Base-by-base conservation (phyloP, 2,888 invertebrate genomes). In the Nomada ruficornis region DNA sequence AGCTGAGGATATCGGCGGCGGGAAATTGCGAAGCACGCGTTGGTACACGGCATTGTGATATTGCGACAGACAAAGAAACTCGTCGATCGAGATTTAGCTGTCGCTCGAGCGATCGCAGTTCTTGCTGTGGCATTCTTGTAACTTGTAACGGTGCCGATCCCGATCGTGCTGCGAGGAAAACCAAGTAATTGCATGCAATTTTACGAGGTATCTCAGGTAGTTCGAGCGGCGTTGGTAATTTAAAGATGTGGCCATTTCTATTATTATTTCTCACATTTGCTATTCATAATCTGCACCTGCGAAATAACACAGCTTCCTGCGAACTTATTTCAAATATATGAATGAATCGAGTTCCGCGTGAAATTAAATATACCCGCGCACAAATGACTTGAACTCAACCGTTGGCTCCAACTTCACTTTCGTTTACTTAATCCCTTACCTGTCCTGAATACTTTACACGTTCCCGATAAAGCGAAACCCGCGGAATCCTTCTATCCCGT, bases 61-160 rank as follows among this genome's bases (percentile, higher is more conserved):
- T 86, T 80, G 72, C 76, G 65, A 77, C 71, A 71, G 68, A 87
- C 86, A 86, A 86, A 84, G 87, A 82, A 86, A 87, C 81, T 71
- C 82, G 85, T 81, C 83, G 86, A 87, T 87, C 83, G 87, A 73
- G 87, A 85, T 83, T 82, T 63, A 76, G 20, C 70, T 52, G 60
- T 36, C 23, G 68, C 69, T 70, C 63, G 73, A 36, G 36, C 59
- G 71, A 74, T 65, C 76, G 68, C 75, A 63, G 75, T 67, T 67
- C 74, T 86, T 83, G 80, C 80, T 72, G 55, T 63, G 36, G 23
- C 11, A 67, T 74, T 78, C 82, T 77, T 26, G 76, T 64, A 47
- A 44, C 29, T n/a, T 20, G 57, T 13, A 57, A 26, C 18, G 13
- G 20, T 15, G 15, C 42, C 15, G 72, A 18, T 29, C 18, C 10